These are phyloP conservation scores for Diarsia mendica DNA, from an alignment of 2,888 invertebrate genomes.

Conservation along the genomic window DNA sequence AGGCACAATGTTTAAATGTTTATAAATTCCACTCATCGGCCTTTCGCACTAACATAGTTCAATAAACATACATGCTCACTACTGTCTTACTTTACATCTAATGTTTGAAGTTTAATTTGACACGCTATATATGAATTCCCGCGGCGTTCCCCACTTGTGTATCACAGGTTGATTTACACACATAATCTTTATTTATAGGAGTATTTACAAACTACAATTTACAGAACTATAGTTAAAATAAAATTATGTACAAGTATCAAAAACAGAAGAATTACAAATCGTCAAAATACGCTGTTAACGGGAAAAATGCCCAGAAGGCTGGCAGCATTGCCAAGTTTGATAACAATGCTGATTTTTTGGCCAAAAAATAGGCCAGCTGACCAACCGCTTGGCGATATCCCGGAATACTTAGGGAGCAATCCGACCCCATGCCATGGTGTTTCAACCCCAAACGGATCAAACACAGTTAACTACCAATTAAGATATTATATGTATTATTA, in stretches of 20 bases:
- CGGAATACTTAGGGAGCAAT: not conserved
- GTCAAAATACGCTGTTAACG: too few relatives aligned
- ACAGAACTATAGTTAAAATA: too few relatives aligned
- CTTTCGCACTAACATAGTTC: constrained; percentile 78
- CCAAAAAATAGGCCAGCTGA: too few relatives aligned
- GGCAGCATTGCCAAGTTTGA: too few relatives aligned
- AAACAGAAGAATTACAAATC: too few relatives aligned
- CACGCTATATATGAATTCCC: constrained; percentile 41
- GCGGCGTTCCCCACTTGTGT: constrained; percentile 39
- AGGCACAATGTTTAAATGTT: constrained; percentile 80
- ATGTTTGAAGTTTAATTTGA: constrained; percentile 64
- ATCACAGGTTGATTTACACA: constrained; percentile 31
- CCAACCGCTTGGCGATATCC: not conserved
- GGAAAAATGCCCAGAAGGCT: too few relatives aligned
- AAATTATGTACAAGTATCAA: too few relatives aligned
- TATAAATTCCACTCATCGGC: constrained; percentile 84
- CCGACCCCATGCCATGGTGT: not conserved
- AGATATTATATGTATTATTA: too few relatives aligned
- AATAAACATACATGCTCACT: constrained; percentile 78
- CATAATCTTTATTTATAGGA: too few relatives aligned
- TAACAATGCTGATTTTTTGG: too few relatives aligned
- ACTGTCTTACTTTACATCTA: constrained; percentile 66
- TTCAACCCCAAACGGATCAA: not conserved
- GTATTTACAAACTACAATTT: too few relatives aligned
- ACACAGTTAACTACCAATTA: too few relatives aligned